phyloP scores from a whole-genome alignment of 2,113 vertebrate species.

The Pomatostomus ruficeps region DNA sequence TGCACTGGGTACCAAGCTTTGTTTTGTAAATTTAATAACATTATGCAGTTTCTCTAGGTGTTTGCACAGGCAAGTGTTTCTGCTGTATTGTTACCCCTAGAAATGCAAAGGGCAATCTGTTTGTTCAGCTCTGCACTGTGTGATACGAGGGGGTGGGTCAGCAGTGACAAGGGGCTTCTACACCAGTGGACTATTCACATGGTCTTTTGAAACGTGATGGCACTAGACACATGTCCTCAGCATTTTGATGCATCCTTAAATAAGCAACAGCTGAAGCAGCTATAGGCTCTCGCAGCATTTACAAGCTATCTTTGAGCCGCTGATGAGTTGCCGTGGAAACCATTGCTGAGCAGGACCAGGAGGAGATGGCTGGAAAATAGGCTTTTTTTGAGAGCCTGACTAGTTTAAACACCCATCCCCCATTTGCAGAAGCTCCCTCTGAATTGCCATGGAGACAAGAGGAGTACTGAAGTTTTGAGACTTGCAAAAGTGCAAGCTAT shows the following conservation, averaged over 20 bases:
- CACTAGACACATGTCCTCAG: not conserved
- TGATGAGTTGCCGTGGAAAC: conserved; percentile 33
- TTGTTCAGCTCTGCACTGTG: not conserved
- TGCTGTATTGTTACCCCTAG: not conserved
- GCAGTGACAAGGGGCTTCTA: not conserved
- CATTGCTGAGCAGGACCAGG: not conserved
- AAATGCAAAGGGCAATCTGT: not conserved
- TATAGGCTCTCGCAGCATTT: not conserved
- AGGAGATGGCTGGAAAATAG: not conserved
- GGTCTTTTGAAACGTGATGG: not conserved
- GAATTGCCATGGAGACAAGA: conserved; percentile 49
- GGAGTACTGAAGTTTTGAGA: not conserved
- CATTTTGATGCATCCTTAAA: not conserved
- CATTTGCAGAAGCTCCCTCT: not conserved
- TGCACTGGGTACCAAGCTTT: not conserved
- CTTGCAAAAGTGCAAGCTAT: not conserved
- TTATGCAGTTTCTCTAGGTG: not conserved
- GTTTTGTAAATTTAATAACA: not conserved
- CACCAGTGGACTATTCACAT: not conserved
- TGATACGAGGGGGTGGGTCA: not conserved
- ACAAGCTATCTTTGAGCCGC: not conserved
- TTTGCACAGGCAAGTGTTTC: not conserved
- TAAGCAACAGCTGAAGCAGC: not conserved
- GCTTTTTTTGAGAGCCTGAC: not conserved
- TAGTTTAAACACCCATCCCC: not conserved